phyloP scores from a whole-genome alignment of 2,888 invertebrate species.

The Barypeithes pellucidus region DNA sequence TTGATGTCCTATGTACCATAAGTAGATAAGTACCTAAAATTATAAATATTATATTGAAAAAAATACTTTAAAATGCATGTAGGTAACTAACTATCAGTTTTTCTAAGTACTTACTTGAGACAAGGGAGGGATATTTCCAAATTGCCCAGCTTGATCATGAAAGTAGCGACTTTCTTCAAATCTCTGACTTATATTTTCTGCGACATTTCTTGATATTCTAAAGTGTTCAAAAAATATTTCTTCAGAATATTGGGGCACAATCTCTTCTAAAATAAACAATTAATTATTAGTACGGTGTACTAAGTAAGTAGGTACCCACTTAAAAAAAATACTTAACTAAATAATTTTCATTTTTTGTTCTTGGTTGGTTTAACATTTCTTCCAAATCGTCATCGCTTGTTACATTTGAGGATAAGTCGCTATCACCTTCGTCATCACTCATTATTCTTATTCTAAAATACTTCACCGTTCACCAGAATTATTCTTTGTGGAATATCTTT shows the following conservation, averaged over 20 bases:
- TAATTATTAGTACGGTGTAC: neutral
- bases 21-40: conserved; percentile 46
- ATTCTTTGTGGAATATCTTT: too few relatives aligned
- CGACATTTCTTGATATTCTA: neutral
- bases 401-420: neutral
- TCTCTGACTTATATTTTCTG: neutral
- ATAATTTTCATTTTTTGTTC: neutral
- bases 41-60: neutral
- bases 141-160: neutral
- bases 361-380: neutral
- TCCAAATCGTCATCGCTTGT: neutral
- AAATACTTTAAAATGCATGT: neutral
- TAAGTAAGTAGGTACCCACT: neutral
- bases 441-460: too few relatives aligned
- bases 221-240: conserved; percentile 3
- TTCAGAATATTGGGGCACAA: neutral
- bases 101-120: neutral
- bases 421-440: neutral
- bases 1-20: conserved; percentile 54
- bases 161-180: neutral
- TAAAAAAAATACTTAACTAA: neutral
- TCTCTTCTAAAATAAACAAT: neutral
- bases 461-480: too few relatives aligned
- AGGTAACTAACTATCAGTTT: neutral
- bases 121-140: neutral